Percentiles rank a stretch among this genome's conserved stretches.
Conservation (phyloP, 64 coral and sea anemone species). For the Trachythela sp. region DNA sequence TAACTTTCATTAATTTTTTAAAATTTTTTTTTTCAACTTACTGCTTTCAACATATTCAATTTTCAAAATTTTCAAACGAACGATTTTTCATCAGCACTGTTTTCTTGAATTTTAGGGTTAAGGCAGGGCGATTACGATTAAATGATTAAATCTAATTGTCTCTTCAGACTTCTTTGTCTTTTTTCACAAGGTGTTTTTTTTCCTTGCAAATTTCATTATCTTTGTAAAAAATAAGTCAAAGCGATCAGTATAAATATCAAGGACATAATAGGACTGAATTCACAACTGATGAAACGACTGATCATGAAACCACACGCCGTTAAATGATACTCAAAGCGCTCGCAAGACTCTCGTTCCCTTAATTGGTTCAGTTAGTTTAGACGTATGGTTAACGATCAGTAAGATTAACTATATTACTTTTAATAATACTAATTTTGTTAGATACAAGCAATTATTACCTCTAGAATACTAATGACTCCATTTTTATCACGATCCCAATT, state of each 20-base stretch:
- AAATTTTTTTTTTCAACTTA: no score
- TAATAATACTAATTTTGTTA: no score
- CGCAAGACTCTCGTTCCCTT: no score
- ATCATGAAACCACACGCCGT: background rate
- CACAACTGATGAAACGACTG: background rate
- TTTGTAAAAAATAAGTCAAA: background rate
- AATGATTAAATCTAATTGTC: no score
- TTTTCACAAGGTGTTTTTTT: background rate
- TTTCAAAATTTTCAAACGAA: background rate
- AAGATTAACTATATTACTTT: no score
- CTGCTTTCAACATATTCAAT: background rate
- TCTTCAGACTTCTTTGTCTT: background rate
- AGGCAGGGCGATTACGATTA: no score
- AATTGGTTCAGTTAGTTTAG: no score
- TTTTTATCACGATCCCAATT: background rate
- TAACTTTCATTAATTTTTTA: no score
- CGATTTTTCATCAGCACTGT: background rate
- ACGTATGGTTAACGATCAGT: no score
- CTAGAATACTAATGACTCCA: background rate
- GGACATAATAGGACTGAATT: background rate
- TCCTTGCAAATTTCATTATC: conserved; percentile 8
- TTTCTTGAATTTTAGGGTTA: background rate
- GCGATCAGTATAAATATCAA: background rate
- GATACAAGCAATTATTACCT: no score
- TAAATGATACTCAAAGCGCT: no score